Evolutionary conservation across 2,113 vertebrate species (phyloP), one percentile per base, ranked within the genome.

Genomic region (Noturus placidus): DNA sequence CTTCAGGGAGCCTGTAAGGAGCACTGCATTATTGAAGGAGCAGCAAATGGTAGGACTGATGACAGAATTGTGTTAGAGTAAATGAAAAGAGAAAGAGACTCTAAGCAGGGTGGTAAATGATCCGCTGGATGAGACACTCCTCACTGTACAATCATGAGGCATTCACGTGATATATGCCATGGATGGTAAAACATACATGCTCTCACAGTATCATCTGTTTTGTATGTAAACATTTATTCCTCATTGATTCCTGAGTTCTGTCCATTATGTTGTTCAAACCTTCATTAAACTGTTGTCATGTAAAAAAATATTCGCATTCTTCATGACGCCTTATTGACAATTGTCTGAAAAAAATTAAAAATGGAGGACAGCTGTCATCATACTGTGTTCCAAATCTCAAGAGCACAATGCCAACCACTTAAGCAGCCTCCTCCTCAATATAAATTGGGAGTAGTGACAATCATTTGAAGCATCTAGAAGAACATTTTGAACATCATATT

Each of bases 1-100:
- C 93, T 92, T 88, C 91, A 91, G 86, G 90, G 92, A 90, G 87
- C 92, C 88, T 94, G 91, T 89, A 84, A 93, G 91, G 90, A 85
- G 89, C 82, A 76, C 88, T 90, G 86, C 67, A 87, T 84, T 87
- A 91, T 65, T 87, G 88, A 91, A 90, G 88, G 61, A 25, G 20
- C 11, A 42, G 84, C 87, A 88, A 89, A 89, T 92, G 90, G 89
- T 82, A 84, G 82, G 42, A 20, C 63, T 82, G 89, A 92, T 35
- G 90, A 83, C 80, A 82, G 83, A 74, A 77, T 15, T 82, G 74
- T 50, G 63, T 22, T 35, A 88, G 88, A 90, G 88, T 88, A 87
- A 88, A 91, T 93, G 87, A 91, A 91, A 89, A 88, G 89, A 70
- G 65, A 52, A 42, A 52, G 52, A 54, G 30, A 65, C 52, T 35